Conservation (phyloP, 2,888 invertebrate species). For the Mimachlamys varia region DNA sequence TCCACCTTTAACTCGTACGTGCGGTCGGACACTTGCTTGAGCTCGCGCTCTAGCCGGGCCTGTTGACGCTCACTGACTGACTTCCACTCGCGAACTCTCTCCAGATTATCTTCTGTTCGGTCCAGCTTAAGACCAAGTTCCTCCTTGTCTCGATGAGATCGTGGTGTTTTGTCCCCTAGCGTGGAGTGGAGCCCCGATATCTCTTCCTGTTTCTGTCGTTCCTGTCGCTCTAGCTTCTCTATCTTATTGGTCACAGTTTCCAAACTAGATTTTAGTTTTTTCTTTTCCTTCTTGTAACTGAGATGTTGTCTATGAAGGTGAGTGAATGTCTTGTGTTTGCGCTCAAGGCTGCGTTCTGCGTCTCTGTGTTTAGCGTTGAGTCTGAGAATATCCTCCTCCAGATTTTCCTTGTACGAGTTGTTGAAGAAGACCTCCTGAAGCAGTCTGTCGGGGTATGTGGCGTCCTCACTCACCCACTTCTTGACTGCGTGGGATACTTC, state of each 20-base stretch:
- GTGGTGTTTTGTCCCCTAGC: slow-evolving; percentile 56
- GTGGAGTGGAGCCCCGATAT: slow-evolving; percentile 64
- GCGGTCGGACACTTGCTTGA: slow-evolving; percentile 64
- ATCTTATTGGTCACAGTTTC: slow-evolving; percentile 66
- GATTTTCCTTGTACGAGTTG: slow-evolving; percentile 65
- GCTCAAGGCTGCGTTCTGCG: slow-evolving; percentile 59
- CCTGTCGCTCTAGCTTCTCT: slow-evolving; percentile 59
- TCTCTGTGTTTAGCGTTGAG: slow-evolving; percentile 56
- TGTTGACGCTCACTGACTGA: slow-evolving; percentile 60
- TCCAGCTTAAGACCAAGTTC: slow-evolving; percentile 58
- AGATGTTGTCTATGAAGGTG: slow-evolving; percentile 60
- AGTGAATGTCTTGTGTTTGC: slow-evolving; percentile 56
- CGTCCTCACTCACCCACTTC: slow-evolving; percentile 69
- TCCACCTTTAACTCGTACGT: slow-evolving; percentile 72
- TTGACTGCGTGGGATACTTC: slow-evolving; percentile 67
- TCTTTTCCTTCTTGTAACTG: slow-evolving; percentile 62
- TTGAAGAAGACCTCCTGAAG: slow-evolving; percentile 67
- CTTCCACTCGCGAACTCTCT: slow-evolving; percentile 63
- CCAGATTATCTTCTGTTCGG: slow-evolving; percentile 57
- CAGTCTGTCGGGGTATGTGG: slow-evolving; percentile 68
- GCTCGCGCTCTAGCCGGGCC: slow-evolving; percentile 59
- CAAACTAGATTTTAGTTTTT: slow-evolving; percentile 63
- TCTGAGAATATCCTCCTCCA: slow-evolving; percentile 63
- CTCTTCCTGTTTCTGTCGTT: slow-evolving; percentile 60
- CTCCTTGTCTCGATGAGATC: slow-evolving; percentile 63